Conservation (phyloP, 2,888 invertebrate genomes). For the Pegoplata infirma region DNA sequence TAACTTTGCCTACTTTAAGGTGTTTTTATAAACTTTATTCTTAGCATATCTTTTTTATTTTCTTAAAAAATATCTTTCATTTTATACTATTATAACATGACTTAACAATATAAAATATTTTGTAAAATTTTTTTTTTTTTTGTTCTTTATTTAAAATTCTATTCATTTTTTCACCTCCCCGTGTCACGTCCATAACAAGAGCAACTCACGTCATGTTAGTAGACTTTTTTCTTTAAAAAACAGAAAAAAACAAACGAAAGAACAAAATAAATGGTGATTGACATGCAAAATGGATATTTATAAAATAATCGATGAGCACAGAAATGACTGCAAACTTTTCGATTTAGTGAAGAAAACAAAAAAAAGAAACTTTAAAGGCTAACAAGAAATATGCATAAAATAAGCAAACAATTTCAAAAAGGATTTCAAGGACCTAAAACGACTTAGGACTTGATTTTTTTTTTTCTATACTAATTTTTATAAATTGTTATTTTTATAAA, state of each 20-base stretch:
- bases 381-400: neutral
- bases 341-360: neutral
- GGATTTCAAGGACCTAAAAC: neutral
- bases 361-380: neutral
- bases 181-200: neutral
- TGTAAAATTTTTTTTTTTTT: neutral
- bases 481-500: neutral
- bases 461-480: neutral
- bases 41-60: too few relatives aligned
- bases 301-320: slow-evolving; percentile 21
- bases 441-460: too few relatives aligned
- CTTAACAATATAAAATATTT: neutral
- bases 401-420: neutral
- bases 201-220: neutral
- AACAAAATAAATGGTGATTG: slow-evolving; percentile 41
- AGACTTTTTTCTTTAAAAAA: neutral
- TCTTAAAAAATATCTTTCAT: neutral
- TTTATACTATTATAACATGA: neutral
- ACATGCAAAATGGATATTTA: slow-evolving; percentile 45
- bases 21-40: too few relatives aligned
- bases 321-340: neutral
- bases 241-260: too few relatives aligned
- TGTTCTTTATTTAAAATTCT: neutral
- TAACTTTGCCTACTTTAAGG: neutral
- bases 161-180: neutral